These are phyloP conservation scores for Tachysurus fulvidraco DNA, from an alignment of 2,113 vertebrate species.

Conservation along the genomic window DNA sequence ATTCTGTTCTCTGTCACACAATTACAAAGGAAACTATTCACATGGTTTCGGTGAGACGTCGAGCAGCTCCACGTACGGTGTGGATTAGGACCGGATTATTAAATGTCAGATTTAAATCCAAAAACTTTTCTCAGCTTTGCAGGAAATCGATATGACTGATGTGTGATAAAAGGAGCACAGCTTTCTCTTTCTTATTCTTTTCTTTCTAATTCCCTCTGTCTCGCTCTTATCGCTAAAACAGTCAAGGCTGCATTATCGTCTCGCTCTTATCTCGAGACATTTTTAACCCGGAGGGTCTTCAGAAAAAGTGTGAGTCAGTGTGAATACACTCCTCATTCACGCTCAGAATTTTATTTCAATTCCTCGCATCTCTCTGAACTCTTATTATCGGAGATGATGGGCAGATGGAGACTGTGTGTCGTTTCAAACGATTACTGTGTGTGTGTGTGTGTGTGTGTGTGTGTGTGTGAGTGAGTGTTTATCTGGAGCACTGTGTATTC, in stretches of 20 bases:
- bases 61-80: background rate
- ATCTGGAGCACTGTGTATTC: background rate
- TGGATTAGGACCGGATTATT: constrained; percentile 25
- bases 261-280: background rate
- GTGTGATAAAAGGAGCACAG: constrained; percentile 7
- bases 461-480: constrained; percentile 13
- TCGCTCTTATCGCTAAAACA: constrained; percentile 1
- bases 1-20: background rate
- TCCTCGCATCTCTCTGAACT: background rate
- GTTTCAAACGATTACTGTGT: constrained; percentile 7
- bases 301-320: background rate
- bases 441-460: background rate
- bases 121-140: constrained; percentile 20
- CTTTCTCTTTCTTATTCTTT: background rate
- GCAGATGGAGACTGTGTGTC: background rate
- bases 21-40: background rate
- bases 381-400: constrained; percentile 7
- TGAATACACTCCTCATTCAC: background rate
- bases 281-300: constrained; percentile 2
- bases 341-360: background rate
- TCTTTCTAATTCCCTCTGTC: constrained; percentile 7
- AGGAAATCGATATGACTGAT: constrained; percentile 23
- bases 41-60: background rate
- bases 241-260: background rate
- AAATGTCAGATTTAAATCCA: constrained; percentile 11